A percentile compares a stretch with the other conserved stretches of the same genome.
These are phyloP conservation scores for Hemaris fuciformis DNA, from an alignment of 2,888 invertebrate genomes.

Conservation along the genomic window DNA sequence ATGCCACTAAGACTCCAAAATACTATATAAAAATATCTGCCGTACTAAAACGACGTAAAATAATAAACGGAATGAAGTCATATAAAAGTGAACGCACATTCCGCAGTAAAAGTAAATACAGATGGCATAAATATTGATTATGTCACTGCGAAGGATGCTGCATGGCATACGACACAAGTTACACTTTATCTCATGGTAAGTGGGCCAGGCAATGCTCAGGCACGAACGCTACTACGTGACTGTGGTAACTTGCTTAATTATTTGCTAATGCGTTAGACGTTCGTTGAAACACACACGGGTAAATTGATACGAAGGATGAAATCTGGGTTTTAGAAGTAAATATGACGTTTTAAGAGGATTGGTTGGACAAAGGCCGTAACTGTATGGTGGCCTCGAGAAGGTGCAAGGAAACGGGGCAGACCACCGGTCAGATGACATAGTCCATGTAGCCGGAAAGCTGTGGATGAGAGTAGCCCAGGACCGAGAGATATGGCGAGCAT, in stretches of 20 bases:
- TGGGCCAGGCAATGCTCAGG: conserved; percentile 16
- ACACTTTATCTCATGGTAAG: conserved; percentile 18
- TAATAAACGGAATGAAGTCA: neutral
- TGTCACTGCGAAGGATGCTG: neutral
- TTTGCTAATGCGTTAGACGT: conserved; percentile 10
- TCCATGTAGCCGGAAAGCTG: too few relatives aligned
- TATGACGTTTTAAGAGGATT: too few relatives aligned
- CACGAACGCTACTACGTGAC: conserved; percentile 17
- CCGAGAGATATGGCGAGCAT: too few relatives aligned
- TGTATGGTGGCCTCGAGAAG: too few relatives aligned
- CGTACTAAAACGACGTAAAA: too few relatives aligned
- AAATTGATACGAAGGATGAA: neutral
- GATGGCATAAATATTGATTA: neutral
- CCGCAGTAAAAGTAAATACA: neutral
- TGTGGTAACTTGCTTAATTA: conserved; percentile 15
- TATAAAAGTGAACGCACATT: neutral
- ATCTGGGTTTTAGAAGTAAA: too few relatives aligned
- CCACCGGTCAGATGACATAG: too few relatives aligned
- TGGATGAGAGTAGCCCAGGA: too few relatives aligned
- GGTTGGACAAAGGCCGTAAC: too few relatives aligned
- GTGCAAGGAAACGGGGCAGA: too few relatives aligned
- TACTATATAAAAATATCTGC: too few relatives aligned
- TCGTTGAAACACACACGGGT: neutral
- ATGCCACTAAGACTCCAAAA: too few relatives aligned
- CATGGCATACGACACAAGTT: neutral